Percentiles rank a stretch among this genome's conserved stretches.
phyloP scores from a whole-genome alignment of 2,888 invertebrate genomes.

The Cheilosia scutellata region DNA sequence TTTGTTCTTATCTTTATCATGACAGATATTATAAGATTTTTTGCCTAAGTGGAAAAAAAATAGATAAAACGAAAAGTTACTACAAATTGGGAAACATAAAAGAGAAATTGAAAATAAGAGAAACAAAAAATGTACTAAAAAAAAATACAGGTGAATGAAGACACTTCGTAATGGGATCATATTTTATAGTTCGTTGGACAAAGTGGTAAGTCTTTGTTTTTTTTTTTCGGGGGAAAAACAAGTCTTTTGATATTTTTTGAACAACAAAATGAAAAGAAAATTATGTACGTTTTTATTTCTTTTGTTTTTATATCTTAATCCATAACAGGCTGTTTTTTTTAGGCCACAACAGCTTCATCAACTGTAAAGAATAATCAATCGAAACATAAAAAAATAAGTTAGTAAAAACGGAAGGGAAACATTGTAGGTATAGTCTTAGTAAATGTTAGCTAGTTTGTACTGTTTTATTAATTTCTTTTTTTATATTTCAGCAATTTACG shows the following conservation, averaged over 20 bases:
- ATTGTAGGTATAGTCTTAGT: constrained; percentile 37
- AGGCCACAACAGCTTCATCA: constrained; percentile 83
- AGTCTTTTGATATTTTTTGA: constrained; percentile 79
- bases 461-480: not conserved
- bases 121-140: not conserved
- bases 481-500: constrained; percentile 25
- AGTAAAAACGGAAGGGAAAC: constrained; percentile 78
- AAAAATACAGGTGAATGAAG: constrained; percentile 23
- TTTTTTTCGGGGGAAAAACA: constrained; percentile 68
- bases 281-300: constrained; percentile 42
- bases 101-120: constrained; percentile 30
- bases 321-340: constrained; percentile 80
- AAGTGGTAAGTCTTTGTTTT: constrained; percentile 67
- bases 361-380: constrained; percentile 84
- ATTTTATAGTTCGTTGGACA: constrained; percentile 55
- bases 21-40: constrained; percentile 63
- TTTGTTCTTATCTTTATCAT: constrained; percentile 72
- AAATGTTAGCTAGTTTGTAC: constrained; percentile 25
- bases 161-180: constrained; percentile 37
- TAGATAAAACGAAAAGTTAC: constrained; percentile 24
- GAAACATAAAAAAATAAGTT: constrained; percentile 81
- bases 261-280: constrained; percentile 34
- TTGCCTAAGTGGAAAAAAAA: constrained; percentile 58
- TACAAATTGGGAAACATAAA: constrained; percentile 22
- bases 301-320: constrained; percentile 73